A percentile compares a stretch with the other conserved stretches of the same genome.
phyloP scores from a whole-genome alignment of 2,888 invertebrate species.

The Lottia scabra region DNA sequence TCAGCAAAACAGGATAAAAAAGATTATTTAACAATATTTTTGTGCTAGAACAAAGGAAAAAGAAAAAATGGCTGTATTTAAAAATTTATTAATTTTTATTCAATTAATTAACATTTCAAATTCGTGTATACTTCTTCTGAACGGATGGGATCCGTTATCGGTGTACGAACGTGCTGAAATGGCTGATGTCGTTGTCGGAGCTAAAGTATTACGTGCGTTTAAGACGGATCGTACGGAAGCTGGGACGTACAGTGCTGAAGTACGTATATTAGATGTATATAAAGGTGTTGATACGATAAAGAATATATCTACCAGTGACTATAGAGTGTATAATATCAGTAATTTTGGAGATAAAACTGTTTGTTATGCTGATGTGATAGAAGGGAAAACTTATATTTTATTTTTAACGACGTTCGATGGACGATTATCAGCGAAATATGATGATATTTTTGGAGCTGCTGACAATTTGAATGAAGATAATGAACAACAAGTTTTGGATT shows the following conservation, averaged over 20 bases:
- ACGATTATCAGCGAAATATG: conserved; percentile 65
- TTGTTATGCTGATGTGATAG: conserved; percentile 64
- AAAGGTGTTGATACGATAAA: conserved; percentile 45
- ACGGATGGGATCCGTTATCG: conserved; percentile 64
- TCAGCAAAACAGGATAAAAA: too few relatives aligned
- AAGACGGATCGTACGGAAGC: conserved; percentile 50
- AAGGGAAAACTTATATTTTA: conserved; percentile 59
- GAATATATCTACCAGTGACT: conserved; percentile 28
- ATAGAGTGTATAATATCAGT: conserved; percentile 56
- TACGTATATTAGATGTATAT: conserved; percentile 50
- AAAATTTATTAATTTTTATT: background rate
- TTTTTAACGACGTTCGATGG: conserved; percentile 61
- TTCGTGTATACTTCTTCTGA: conserved; percentile 62
- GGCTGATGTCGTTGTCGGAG: conserved; percentile 59
- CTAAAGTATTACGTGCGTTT: conserved; percentile 47
- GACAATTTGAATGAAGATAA: conserved; percentile 49
- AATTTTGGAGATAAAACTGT: conserved; percentile 66
- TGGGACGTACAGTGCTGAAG: conserved; percentile 57
- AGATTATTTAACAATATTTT: too few relatives aligned
- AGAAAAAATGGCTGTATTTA: too few relatives aligned
- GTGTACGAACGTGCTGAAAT: conserved; percentile 52
- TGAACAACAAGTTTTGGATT: conserved; percentile 53
- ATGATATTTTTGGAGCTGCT: conserved; percentile 66
- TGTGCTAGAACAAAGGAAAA: too few relatives aligned
- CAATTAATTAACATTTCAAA: conserved; percentile 34